Evolutionary conservation across 2,797 vertebrate species (phyloP).

Genomic region (Borostomias antarcticus): DNA sequence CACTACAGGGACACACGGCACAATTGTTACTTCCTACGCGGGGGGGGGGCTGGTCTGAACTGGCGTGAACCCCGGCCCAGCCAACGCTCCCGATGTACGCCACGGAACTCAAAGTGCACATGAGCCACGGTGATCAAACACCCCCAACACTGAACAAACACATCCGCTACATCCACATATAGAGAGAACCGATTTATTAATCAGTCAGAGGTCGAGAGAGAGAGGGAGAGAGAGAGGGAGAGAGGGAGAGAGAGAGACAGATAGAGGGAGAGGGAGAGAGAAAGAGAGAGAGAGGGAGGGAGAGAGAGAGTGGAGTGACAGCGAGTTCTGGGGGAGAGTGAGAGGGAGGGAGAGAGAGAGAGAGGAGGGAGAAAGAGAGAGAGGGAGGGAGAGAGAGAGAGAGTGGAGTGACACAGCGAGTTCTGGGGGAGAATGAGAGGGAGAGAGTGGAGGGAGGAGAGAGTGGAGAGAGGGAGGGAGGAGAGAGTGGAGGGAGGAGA

Average conservation of each 20-base stretch:
- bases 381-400: background rate
- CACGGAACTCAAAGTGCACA: background rate
- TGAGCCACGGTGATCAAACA: background rate
- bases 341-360: too few species aligned
- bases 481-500: slow-evolving; percentile 16
- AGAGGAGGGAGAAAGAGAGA: background rate
- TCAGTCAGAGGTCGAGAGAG: background rate
- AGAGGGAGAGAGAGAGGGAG: slow-evolving; percentile 9
- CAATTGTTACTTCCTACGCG: background rate
- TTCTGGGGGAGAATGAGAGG: background rate
- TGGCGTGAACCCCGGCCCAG: too few species aligned
- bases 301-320: too few species aligned
- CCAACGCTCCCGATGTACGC: background rate
- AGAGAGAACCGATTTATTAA: background rate
- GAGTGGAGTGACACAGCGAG: slow-evolving; percentile 3
- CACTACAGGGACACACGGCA: slow-evolving; percentile 52
- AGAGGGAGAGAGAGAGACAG: slow-evolving; percentile 22
- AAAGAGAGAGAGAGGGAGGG: background rate
- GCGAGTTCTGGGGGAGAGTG: too few species aligned
- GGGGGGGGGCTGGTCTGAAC: background rate
- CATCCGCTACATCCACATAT: background rate
- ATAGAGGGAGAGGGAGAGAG: background rate
- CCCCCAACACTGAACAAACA: background rate
- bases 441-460: too few species aligned
- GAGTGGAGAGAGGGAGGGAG: background rate